These are phyloP conservation scores for Poeciliopsis turneri DNA, from an alignment of 2,797 vertebrate genomes.

Conservation along the genomic window DNA sequence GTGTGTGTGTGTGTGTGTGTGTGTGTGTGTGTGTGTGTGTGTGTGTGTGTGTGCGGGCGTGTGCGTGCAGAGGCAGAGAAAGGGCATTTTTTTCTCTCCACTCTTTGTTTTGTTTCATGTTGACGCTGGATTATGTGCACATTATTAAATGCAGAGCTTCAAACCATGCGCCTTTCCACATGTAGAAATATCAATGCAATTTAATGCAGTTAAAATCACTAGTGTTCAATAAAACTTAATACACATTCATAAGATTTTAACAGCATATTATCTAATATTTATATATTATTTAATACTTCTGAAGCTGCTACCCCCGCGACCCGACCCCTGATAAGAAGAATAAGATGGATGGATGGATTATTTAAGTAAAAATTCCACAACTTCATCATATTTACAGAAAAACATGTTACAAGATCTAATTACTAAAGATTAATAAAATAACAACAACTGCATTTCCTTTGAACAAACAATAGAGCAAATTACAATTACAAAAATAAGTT, in stretches of 20 bases:
- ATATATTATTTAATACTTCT: too few species aligned
- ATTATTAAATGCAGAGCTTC: conserved; percentile 16
- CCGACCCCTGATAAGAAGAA: too few species aligned
- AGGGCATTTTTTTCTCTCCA: conserved; percentile 18
- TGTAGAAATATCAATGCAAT: background rate
- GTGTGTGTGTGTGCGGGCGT: conserved; percentile 19
- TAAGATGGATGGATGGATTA: too few species aligned
- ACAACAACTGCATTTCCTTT: background rate
- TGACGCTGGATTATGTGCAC: conserved; percentile 12
- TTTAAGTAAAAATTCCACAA: background rate
- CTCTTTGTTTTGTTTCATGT: conserved; percentile 31
- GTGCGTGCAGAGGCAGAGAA: conserved; percentile 31
- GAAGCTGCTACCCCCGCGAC: too few species aligned
- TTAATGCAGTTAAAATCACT: background rate
- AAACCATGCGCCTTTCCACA: background rate
- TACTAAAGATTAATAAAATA: background rate
- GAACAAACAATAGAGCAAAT: too few species aligned
- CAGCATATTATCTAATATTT: background rate
- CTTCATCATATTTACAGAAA: background rate
- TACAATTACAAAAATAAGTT: too few species aligned
- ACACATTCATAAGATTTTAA: background rate
- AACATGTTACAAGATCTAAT: background rate
- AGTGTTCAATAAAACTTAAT: background rate
- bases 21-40: conserved; percentile 6
- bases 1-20: conserved; percentile 7